Evolutionary conservation across 2,113 vertebrate species (phyloP).

Genomic region (Gadus chalcogrammus): DNA sequence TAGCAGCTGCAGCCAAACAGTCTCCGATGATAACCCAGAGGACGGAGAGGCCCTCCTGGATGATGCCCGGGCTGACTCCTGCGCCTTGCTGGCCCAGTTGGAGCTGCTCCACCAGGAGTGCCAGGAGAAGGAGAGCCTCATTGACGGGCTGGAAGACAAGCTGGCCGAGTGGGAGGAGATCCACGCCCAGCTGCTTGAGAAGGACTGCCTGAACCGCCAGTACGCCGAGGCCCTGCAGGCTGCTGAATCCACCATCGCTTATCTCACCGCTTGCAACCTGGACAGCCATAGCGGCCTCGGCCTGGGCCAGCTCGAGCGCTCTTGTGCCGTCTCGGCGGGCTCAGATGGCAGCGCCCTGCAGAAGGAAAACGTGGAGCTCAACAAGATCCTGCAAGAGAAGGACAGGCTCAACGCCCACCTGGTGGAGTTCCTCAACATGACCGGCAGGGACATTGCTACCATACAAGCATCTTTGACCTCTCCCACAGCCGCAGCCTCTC

Average conservation of each 20-base stretch:
- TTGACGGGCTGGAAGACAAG: conserved; percentile 60
- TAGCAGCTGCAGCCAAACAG: conserved; percentile 20
- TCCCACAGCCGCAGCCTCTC: conserved; percentile 30
- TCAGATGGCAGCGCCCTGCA: conserved; percentile 19
- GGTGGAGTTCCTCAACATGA: conserved; percentile 56
- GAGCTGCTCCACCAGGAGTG: conserved; percentile 75
- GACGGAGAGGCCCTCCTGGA: conserved; percentile 3
- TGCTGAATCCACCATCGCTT: conserved; percentile 72
- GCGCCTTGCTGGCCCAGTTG: conserved; percentile 58
- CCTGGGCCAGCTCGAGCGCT: conserved; percentile 15
- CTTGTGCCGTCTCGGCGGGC: no score
- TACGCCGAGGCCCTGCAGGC: conserved; percentile 65
- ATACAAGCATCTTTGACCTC: conserved; percentile 14
- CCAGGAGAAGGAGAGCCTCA: conserved; percentile 70
- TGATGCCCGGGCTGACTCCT: conserved; percentile 22
- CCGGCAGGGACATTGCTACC: conserved; percentile 41
- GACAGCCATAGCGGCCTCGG: conserved; percentile 57
- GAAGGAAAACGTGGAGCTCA: conserved; percentile 46
- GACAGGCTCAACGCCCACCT: conserved; percentile 57
- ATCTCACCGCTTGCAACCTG: conserved; percentile 74
- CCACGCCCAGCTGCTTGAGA: conserved; percentile 62
- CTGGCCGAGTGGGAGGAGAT: conserved; percentile 59
- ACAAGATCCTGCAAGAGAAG: conserved; percentile 59
- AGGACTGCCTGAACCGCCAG: conserved; percentile 55
- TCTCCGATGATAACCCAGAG: conserved; percentile 28